Conservation (phyloP, 2,797 vertebrate species). For the Lithobates sylvaticus region DNA sequence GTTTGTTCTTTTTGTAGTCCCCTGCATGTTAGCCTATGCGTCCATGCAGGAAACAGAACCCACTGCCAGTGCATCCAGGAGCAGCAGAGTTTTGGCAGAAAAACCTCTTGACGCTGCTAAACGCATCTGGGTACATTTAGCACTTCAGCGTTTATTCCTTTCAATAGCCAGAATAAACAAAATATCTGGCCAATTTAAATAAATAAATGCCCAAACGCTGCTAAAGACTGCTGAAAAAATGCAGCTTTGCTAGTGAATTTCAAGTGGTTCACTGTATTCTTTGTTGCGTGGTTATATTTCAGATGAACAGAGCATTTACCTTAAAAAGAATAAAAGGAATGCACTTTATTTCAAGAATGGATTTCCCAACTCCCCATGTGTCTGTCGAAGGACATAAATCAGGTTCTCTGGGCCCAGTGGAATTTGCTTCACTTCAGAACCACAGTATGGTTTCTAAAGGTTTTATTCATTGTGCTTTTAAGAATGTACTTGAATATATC, state of each 20-base stretch:
- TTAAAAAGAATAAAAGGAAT: conserved; percentile 40
- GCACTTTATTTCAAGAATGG: conserved; percentile 31
- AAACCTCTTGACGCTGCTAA: no score
- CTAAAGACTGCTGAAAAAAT: no score
- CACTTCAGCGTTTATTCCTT: no score
- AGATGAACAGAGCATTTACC: conserved; percentile 7
- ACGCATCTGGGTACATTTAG: no score
- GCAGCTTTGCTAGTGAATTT: not conserved
- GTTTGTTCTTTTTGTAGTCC: no score
- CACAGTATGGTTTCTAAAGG: conserved; percentile 18
- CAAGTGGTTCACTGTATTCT: not conserved
- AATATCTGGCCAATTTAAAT: no score
- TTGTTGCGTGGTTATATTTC: conserved; percentile 18
- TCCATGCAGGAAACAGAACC: no score
- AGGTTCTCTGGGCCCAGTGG: conserved; percentile 35
- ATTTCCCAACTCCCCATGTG: conserved; percentile 44
- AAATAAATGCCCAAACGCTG: no score
- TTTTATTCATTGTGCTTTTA: conserved; percentile 40
- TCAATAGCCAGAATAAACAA: no score
- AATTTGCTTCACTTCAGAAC: conserved; percentile 46
- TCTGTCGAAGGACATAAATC: conserved; percentile 53
- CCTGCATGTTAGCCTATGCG: no score
- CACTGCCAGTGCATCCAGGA: no score
- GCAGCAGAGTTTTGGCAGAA: no score
- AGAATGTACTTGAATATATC: conserved; percentile 57